These are phyloP conservation scores for Rhinophrynus dorsalis DNA, from an alignment of 2,797 vertebrate species.

Conservation along the genomic window DNA sequence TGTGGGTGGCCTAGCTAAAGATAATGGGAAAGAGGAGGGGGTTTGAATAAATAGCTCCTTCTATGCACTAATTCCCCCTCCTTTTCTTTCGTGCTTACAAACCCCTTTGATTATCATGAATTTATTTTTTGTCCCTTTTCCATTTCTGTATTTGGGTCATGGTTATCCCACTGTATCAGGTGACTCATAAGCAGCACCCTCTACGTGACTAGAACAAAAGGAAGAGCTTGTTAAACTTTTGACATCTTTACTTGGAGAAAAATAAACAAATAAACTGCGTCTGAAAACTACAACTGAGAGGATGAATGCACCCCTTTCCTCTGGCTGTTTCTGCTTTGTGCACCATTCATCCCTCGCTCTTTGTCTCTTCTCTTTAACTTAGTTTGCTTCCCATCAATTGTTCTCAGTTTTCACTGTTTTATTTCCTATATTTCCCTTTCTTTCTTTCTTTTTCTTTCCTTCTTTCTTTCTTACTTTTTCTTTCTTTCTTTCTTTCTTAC, in stretches of 20 bases:
- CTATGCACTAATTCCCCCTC: slow-evolving; percentile 53
- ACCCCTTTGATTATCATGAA: slow-evolving; percentile 39
- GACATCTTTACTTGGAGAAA: slow-evolving; percentile 55
- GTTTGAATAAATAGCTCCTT: slow-evolving; percentile 69
- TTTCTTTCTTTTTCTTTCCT: background rate
- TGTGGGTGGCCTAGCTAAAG: slow-evolving; percentile 74
- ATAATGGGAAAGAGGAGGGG: slow-evolving; percentile 14
- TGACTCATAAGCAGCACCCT: slow-evolving; percentile 74
- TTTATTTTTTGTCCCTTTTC: slow-evolving; percentile 40
- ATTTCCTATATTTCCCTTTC: background rate
- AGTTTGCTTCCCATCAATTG: no score
- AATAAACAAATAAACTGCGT: slow-evolving; percentile 28
- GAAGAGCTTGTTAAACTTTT: slow-evolving; percentile 66
- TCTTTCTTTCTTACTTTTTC: background rate
- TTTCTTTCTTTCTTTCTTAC: no score
- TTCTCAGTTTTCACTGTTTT: background rate
- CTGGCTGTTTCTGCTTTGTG: background rate
- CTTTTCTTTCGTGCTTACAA: slow-evolving; percentile 4
- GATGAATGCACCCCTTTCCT: background rate
- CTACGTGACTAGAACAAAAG: slow-evolving; percentile 76
- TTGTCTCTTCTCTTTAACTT: no score
- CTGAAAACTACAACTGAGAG: slow-evolving; percentile 28
- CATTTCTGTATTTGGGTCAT: slow-evolving; percentile 68
- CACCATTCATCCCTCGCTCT: no score
- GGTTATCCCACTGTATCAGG: slow-evolving; percentile 77